Percentiles rank a stretch among this genome's conserved stretches.
Evolutionary conservation across 2,797 vertebrate genomes (phyloP).

Genomic region (Anas flavirostris): DNA sequence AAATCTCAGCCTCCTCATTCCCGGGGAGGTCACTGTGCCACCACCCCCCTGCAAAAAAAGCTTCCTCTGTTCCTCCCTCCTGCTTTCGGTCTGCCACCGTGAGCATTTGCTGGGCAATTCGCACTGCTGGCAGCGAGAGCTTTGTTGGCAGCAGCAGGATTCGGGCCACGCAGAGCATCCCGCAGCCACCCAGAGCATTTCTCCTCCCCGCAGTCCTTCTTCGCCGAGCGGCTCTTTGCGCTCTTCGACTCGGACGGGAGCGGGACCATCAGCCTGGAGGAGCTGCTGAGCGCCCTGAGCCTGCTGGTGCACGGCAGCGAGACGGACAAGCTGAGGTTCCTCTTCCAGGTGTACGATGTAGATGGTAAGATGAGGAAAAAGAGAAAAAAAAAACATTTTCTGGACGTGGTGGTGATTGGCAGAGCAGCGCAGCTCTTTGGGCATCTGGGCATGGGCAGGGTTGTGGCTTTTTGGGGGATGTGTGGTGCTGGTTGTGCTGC

Average conservation of each 20-base stretch:
- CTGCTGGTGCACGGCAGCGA: constrained; percentile 84
- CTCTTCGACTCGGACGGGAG: constrained; percentile 89
- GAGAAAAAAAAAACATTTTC: accelerated
- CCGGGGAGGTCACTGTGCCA: not conserved
- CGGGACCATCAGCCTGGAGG: constrained; percentile 86
- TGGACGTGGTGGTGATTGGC: accelerated
- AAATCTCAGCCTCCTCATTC: no score
- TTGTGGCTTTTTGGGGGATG: no score
- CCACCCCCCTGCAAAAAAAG: not conserved
- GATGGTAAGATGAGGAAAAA: constrained; percentile 79
- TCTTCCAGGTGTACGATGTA: constrained; percentile 92
- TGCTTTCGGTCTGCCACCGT: accelerated
- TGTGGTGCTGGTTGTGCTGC: no score
- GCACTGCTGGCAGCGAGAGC: accelerated
- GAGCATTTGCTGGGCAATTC: not conserved
- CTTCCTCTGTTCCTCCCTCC: not conserved
- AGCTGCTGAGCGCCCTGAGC: constrained; percentile 84
- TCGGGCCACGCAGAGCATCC: accelerated
- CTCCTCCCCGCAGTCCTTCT: constrained; percentile 80
- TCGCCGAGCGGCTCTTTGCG: constrained; percentile 89
- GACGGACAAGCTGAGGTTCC: constrained; percentile 89
- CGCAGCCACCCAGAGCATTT: accelerated
- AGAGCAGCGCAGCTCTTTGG: not conserved
- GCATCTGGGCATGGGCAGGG: accelerated
- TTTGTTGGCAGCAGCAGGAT: not conserved